Percentiles rank a stretch among this genome's conserved stretches.
Conservation (phyloP, 2,797 vertebrate genomes). For the Pachyuromys duprasi region DNA sequence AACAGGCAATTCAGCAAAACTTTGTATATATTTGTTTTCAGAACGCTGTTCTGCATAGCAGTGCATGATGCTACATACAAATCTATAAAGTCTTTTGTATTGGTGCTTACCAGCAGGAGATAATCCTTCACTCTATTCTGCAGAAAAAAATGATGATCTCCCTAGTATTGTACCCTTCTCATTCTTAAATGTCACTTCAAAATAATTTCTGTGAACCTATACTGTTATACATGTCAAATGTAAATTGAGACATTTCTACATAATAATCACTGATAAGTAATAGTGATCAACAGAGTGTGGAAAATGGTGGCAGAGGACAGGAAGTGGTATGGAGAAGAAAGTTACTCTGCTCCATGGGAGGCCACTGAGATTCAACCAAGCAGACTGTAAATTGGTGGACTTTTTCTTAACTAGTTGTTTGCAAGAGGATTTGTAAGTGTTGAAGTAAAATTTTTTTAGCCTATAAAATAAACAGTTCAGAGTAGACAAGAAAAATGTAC, state of each 20-base stretch:
- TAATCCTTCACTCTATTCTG: background rate
- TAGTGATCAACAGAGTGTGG: background rate
- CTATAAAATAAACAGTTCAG: background rate
- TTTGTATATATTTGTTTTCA: background rate
- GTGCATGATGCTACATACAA: background rate
- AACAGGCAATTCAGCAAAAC: conserved; percentile 27
- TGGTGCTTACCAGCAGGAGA: background rate
- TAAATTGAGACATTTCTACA: background rate
- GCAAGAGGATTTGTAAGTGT: background rate
- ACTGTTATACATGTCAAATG: background rate
- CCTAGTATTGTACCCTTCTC: background rate
- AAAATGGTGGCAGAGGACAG: background rate
- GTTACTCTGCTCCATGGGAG: background rate
- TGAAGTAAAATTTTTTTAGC: background rate
- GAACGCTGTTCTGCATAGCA: background rate
- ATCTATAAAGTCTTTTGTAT: background rate
- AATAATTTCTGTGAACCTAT: conserved; percentile 19
- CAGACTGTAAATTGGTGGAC: background rate
- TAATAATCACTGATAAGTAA: background rate
- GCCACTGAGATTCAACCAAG: background rate
- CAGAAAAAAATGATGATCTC: background rate
- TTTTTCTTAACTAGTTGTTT: background rate
- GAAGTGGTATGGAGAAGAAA: background rate
- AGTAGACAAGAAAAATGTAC: background rate
- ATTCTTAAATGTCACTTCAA: conserved; percentile 46